phyloP scores from a whole-genome alignment of 2,113 vertebrate genomes.

The Eurypyga helias region DNA sequence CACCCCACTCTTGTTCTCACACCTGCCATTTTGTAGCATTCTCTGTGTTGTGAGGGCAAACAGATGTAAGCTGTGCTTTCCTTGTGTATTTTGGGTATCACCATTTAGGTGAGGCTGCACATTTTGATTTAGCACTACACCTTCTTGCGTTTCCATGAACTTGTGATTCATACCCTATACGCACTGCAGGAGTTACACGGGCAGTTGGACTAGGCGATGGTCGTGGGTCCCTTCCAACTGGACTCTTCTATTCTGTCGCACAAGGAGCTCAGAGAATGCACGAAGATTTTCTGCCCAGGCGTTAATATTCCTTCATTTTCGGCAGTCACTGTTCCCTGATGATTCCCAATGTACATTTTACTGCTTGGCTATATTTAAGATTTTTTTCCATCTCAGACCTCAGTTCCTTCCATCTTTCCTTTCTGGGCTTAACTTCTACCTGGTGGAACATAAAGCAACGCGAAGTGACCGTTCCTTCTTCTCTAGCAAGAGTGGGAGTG shows the following conservation, averaged over 20 bases:
- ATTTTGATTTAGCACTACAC: background rate
- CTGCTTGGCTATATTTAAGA: background rate
- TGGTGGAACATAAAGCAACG: background rate
- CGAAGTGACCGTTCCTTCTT: accelerated
- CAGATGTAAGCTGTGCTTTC: background rate
- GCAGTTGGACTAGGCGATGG: background rate
- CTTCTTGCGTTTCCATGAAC: background rate
- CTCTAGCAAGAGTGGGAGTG: accelerated
- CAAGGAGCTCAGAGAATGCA: background rate
- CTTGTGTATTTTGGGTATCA: background rate
- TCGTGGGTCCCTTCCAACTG: background rate
- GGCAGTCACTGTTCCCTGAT: background rate
- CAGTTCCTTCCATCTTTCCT: background rate
- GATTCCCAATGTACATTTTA: background rate
- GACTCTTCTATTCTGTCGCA: background rate
- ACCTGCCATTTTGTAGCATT: background rate
- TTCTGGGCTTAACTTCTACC: background rate
- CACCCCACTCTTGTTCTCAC: background rate
- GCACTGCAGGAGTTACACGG: background rate
- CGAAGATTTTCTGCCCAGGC: background rate
- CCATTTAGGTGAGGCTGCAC: background rate
- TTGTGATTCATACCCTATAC: background rate
- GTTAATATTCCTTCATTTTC: background rate
- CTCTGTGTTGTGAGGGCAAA: background rate
- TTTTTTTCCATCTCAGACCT: background rate